A percentile compares a stretch with the other conserved stretches of the same genome.
Conservation (phyloP, 2,888 invertebrate species). For the Agonopterix subpropinquella region DNA sequence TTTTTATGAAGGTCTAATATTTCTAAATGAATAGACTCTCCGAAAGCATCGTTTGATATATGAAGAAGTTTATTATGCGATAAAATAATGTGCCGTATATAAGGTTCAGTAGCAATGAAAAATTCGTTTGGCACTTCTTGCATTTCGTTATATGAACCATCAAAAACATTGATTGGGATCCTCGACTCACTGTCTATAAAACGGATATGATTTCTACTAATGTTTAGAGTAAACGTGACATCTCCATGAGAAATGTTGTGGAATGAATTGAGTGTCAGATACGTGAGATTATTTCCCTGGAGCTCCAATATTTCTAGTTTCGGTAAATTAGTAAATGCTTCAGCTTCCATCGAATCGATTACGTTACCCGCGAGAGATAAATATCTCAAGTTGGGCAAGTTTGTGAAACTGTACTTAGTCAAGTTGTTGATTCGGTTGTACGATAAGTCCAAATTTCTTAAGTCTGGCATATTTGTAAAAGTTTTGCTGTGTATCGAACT, state of each 20-base stretch:
- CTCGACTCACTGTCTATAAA: slow-evolving; percentile 62
- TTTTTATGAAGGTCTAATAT: slow-evolving; percentile 85
- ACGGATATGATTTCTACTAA: slow-evolving; percentile 82
- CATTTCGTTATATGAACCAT: slow-evolving; percentile 82
- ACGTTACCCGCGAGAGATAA: slow-evolving; percentile 90
- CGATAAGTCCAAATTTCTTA: slow-evolving; percentile 86
- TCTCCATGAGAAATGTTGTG: slow-evolving; percentile 80
- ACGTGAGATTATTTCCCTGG: slow-evolving; percentile 84
- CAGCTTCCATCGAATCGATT: slow-evolving; percentile 81
- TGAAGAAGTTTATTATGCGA: slow-evolving; percentile 83
- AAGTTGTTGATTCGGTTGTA: slow-evolving; percentile 85
- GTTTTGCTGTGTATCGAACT: slow-evolving; percentile 80
- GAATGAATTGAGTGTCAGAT: slow-evolving; percentile 81
- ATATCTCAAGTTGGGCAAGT: slow-evolving; percentile 86
- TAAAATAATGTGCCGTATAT: slow-evolving; percentile 81
- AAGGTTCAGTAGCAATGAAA: slow-evolving; percentile 78
- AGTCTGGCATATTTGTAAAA: slow-evolving; percentile 82
- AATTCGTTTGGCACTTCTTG: slow-evolving; percentile 79
- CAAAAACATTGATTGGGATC: slow-evolving; percentile 80
- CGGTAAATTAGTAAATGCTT: slow-evolving; percentile 85
- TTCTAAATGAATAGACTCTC: slow-evolving; percentile 81
- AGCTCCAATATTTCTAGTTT: slow-evolving; percentile 86
- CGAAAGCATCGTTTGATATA: slow-evolving; percentile 84
- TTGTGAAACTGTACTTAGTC: slow-evolving; percentile 82
- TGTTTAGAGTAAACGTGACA: slow-evolving; percentile 82